Base-by-base conservation (phyloP, 2,113 vertebrate species). In the Tachysurus fulvidraco region DNA sequence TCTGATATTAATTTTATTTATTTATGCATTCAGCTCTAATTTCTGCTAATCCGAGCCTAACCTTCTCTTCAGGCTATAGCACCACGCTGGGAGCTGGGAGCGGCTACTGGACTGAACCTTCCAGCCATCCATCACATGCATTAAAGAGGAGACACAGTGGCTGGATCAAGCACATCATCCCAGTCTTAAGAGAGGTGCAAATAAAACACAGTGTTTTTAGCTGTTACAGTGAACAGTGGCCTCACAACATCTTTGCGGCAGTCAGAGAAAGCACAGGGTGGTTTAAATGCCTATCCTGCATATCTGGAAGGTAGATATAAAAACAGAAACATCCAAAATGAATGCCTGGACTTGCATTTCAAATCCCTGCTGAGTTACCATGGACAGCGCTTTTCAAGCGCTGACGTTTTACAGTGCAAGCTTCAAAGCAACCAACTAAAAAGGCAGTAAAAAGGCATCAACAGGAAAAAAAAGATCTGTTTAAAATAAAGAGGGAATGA, bases 1-100 rank as follows among this genome's bases (percentile, higher is more conserved):
- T 91, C 86, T 84, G 23, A 88, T 79, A 86, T 88, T 85, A 88
- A 93, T 91, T 91, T 84, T 89, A 92, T 94, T 94, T 87, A 67
- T 92, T 88, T 92, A 91, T 91, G 88, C 86, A 91, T 92, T 93
- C 65, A 87, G 88, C 81, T 89, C 65, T 92, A 88, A 93, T 92
- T 92, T 93, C 30, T 90, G 87, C 76, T 90, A 88, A 92, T 91
- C 87, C 84, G 77, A 44, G 86, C 85, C 92, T 89, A 91, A 89
- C 89, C 85, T 90, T 83, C 25, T 73, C 67, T 92, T 87, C 87
- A 81, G 83, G 55, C 83, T 87, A 74, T 88, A 90, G 89, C 83
- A 87, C 8, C 79, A 86, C 81, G 87, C 67, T 88, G 71, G 19
- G 85, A 89, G 46, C 81, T 60, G 52, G 64, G 64, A 85, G 60